Base-by-base conservation (phyloP, 2,113 vertebrate species). In the Sphyrna mokarran region DNA sequence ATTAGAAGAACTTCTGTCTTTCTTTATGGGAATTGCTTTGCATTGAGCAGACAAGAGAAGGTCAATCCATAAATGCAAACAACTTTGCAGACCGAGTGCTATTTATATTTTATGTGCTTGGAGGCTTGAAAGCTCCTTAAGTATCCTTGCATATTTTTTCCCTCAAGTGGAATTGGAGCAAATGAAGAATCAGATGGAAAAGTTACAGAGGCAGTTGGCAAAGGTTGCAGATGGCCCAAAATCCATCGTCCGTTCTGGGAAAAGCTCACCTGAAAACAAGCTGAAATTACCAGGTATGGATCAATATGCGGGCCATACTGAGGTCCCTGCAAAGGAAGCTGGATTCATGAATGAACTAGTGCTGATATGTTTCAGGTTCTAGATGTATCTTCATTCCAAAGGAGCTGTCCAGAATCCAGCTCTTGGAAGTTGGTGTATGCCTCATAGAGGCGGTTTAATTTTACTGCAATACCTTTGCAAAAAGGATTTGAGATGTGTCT, bases 141-240 rank as follows among this genome's bases (percentile, higher is more conserved):
- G 69, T 63, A n/a, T 54, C 63, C 33, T 26, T 40, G n/a, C 16
- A 68, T 26, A 9, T 69, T 70, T 68, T 95, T 61, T 43, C 14
- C 66, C 48, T 54, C 48, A 94, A 98, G 98, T 96, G 0, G 97
- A 98, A 96, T 96, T 98, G 95, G 96, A 61, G 70, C 95, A 8
- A 68, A 98, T 98, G 98, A 97, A 97, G 96, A 96, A 97, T 95
- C 97, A 98, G 96, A 98, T 98, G 98, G 96, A 97, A 96, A 96
- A 83, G 80, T 96, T 98, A 87, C 97, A 98, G 96, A 96, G 97
- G 96, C 97, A 97, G 96, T 96, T 98, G 54, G 40, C 69, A 7
- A 72, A 70, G 13, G 94, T n/a, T 54, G 4, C 66, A 72, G 43
- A 33, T 48, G 68, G 69, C 1, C 94, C 23, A 26, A 72, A 54